Conservation (phyloP, 1,140 invertebrate species). For the Palaemon carinicauda region DNA sequence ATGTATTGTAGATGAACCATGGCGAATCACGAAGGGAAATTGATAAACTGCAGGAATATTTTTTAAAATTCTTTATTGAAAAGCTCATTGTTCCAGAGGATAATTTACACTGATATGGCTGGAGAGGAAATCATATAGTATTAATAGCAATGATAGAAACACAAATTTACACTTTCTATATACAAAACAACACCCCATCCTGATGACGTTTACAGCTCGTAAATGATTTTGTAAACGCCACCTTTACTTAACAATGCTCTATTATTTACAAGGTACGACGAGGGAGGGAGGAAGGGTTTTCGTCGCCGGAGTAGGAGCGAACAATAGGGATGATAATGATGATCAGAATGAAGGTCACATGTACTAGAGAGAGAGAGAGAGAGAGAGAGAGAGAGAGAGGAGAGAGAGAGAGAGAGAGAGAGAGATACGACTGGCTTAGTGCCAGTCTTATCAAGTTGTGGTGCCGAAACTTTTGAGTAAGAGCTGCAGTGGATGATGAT, state of each 20-base stretch:
- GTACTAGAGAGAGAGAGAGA: no score
- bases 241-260: neutral
- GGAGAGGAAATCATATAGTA: conserved; percentile 18
- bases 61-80: conserved; percentile 52
- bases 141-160: neutral
- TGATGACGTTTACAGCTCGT: neutral
- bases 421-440: no score
- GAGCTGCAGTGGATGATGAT: no score
- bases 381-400: no score
- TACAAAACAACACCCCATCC: conserved; percentile 11
- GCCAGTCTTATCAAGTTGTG: no score
- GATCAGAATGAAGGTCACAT: neutral
- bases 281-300: neutral
- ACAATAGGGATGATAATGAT: neutral
- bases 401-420: no score
- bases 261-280: neutral
- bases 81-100: conserved; percentile 54
- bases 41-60: neutral
- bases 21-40: neutral
- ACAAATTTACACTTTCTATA: conserved; percentile 16
- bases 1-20: no score
- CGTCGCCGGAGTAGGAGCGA: neutral
- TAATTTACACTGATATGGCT: conserved; percentile 57
- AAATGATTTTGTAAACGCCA: neutral
- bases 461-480: no score